Evolutionary conservation across 1,140 invertebrate species (phyloP).

Genomic region (Antheraea mylitta): DNA sequence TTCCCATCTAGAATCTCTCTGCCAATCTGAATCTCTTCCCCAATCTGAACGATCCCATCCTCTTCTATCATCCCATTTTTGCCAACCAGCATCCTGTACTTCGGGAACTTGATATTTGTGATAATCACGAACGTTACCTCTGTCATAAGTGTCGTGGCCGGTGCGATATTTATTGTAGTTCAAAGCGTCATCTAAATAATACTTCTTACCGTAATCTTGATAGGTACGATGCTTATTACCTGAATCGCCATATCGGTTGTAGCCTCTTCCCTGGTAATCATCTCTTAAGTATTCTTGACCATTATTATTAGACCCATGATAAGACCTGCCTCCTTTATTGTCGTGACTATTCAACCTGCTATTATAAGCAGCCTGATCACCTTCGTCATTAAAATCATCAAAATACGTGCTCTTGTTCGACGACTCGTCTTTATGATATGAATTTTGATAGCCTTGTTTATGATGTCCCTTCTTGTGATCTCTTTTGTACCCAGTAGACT

Average conservation of each 20-base stretch:
- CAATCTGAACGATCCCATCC: slow-evolving; percentile 42
- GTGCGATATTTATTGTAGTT: slow-evolving; percentile 69
- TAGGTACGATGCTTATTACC: slow-evolving; percentile 68
- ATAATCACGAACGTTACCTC: slow-evolving; percentile 53
- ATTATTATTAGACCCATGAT: slow-evolving; percentile 73
- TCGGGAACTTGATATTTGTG: slow-evolving; percentile 51
- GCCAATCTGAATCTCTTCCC: slow-evolving; percentile 34
- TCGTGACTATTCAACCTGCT: slow-evolving; percentile 72
- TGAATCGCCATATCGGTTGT: slow-evolving; percentile 74
- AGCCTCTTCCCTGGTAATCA: slow-evolving; percentile 67
- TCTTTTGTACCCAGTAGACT: slow-evolving; percentile 71
- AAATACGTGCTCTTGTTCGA: slow-evolving; percentile 83
- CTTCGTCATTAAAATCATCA: slow-evolving; percentile 81
- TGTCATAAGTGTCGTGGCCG: slow-evolving; percentile 61
- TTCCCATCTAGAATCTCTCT: slow-evolving; percentile 40
- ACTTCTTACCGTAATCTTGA: slow-evolving; percentile 76
- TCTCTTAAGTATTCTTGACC: slow-evolving; percentile 60
- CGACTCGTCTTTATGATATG: slow-evolving; percentile 83
- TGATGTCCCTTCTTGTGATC: slow-evolving; percentile 83
- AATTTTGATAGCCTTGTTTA: slow-evolving; percentile 82
- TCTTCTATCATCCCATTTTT: slow-evolving; percentile 49
- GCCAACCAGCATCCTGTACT: slow-evolving; percentile 42
- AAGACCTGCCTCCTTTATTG: slow-evolving; percentile 69
- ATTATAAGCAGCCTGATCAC: slow-evolving; percentile 76
- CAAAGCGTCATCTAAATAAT: slow-evolving; percentile 74